A percentile compares a stretch with the other conserved stretches of the same genome.
These are phyloP conservation scores for Atractosteus spatula DNA, from an alignment of 2,113 vertebrate genomes.

Conservation along the genomic window DNA sequence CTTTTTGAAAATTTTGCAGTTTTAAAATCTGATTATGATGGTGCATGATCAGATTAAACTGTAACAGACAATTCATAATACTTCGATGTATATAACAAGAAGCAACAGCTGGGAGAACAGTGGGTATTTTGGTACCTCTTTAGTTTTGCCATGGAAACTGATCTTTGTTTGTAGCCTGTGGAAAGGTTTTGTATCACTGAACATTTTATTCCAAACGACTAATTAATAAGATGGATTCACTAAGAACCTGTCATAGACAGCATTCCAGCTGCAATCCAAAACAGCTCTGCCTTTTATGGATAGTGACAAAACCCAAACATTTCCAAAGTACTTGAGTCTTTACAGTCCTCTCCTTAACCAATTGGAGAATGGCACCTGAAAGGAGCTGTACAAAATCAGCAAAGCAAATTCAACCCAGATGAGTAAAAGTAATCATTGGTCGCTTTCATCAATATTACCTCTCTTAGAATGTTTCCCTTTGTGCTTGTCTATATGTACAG, in stretches of 20 bases:
- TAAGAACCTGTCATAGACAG: not conserved
- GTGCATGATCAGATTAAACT: too few species aligned
- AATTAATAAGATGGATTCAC: constrained; percentile 1
- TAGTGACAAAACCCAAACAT: not conserved
- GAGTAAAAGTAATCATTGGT: too few species aligned
- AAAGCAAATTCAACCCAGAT: too few species aligned
- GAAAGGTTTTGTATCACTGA: not conserved
- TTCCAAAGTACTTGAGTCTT: not conserved
- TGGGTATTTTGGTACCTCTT: not conserved
- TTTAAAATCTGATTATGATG: too few species aligned
- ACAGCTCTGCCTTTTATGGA: not conserved
- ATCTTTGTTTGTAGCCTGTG: not conserved
- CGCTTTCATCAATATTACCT: too few species aligned
- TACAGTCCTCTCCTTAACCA: not conserved
- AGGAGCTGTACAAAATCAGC: too few species aligned
- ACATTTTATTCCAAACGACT: not conserved
- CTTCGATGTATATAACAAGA: too few species aligned
- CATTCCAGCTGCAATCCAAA: not conserved
- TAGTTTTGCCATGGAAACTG: not conserved
- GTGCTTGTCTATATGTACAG: too few species aligned
- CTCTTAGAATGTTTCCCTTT: too few species aligned
- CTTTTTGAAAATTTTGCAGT: too few species aligned
- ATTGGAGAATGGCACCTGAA: not conserved
- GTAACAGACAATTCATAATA: too few species aligned
- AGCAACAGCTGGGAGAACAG: not conserved